Percentiles rank a stretch among this genome's conserved stretches.
Evolutionary conservation across 2,113 vertebrate species (phyloP).

Genomic region (Elgaria multicarinata): DNA sequence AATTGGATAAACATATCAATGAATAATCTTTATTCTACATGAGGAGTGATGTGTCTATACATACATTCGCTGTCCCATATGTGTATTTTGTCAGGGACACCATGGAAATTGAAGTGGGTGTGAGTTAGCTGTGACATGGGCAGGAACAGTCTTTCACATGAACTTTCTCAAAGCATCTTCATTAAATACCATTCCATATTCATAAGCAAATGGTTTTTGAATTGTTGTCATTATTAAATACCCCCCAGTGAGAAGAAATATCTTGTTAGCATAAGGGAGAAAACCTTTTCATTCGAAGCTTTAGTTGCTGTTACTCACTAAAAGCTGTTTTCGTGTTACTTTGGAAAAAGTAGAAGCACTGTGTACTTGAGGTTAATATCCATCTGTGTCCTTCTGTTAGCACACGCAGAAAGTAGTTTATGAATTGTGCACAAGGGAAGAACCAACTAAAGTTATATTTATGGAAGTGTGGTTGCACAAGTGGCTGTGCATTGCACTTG

Average conservation of each 20-base stretch:
- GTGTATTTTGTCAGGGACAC: background rate
- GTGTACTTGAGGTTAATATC: background rate
- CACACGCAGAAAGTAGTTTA: too few species aligned
- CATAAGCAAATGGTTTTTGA: conserved; percentile 10
- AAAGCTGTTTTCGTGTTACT: background rate
- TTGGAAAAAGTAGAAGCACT: background rate
- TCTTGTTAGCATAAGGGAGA: background rate
- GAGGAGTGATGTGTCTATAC: background rate
- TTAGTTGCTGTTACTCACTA: background rate
- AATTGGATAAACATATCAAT: background rate
- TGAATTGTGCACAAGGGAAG: too few species aligned
- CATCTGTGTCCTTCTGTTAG: too few species aligned
- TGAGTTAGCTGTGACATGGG: background rate
- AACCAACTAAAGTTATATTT: too few species aligned
- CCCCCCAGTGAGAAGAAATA: conserved; percentile 23
- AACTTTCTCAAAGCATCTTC: background rate
- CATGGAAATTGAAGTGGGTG: too few species aligned
- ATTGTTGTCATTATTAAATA: background rate
- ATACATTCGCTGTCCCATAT: background rate
- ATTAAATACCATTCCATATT: conserved; percentile 28
- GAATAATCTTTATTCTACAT: background rate
- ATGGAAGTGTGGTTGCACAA: too few species aligned
- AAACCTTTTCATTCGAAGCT: background rate
- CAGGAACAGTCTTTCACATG: conserved; percentile 3
- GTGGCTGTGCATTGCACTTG: too few species aligned